Conservation (phyloP, 2,113 vertebrate genomes). For the Megatriorchis doriae region DNA sequence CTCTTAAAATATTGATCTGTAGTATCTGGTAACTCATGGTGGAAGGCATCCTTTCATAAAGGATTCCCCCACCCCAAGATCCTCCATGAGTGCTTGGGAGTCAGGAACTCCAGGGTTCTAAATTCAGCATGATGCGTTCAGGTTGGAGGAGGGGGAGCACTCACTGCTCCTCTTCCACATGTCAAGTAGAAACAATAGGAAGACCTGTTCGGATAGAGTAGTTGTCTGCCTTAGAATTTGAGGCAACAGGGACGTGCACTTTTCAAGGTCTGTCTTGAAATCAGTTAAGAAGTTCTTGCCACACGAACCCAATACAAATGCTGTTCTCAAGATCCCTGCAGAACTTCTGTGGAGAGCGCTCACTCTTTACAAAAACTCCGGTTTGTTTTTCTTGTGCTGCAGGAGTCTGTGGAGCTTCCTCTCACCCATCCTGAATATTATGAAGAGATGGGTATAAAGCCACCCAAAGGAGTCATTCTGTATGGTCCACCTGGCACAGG, state of each 20-base stretch:
- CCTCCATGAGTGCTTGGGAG: neutral
- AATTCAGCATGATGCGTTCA: neutral
- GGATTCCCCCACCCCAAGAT: neutral
- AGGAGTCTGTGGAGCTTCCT: slow-evolving; percentile 98
- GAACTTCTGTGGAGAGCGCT: neutral
- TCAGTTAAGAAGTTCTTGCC: neutral
- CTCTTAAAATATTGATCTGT: neutral
- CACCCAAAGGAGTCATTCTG: slow-evolving; percentile 96
- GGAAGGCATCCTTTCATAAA: neutral
- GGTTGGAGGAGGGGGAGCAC: neutral
- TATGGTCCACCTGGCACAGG: slow-evolving; percentile 97
- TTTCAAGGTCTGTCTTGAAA: neutral
- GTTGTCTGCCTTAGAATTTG: neutral
- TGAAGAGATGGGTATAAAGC: slow-evolving; percentile 99
- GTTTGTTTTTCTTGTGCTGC: neutral
- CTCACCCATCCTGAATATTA: slow-evolving; percentile 98
- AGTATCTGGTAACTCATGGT: neutral
- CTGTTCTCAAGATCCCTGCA: neutral
- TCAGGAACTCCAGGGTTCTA: neutral
- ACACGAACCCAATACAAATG: no score
- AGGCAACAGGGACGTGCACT: neutral
- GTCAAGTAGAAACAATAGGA: neutral
- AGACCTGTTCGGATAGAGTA: neutral
- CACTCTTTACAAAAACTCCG: neutral
- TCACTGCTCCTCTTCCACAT: neutral